Evolutionary conservation across 2,888 invertebrate genomes (phyloP).

Genomic region (Lasius fuliginosus): DNA sequence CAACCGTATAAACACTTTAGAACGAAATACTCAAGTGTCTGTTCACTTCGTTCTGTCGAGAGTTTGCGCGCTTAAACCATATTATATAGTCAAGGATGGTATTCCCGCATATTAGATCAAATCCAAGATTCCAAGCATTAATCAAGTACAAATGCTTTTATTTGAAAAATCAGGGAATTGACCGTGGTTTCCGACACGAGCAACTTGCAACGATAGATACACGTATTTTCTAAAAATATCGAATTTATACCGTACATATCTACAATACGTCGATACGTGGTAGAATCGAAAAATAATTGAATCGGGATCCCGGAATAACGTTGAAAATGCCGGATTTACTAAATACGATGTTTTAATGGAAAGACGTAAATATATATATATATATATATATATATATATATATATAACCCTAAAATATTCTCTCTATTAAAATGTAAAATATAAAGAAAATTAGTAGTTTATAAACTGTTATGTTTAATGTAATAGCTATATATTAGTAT

Average conservation of each 20-base stretch:
- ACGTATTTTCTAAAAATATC: not conserved
- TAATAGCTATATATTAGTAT: conserved; percentile 5
- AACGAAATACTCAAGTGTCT: conserved; percentile 51
- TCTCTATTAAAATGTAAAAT: conserved; percentile 33
- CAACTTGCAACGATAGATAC: not conserved
- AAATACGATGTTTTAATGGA: conserved; percentile 39
- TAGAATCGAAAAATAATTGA: conserved; percentile 18
- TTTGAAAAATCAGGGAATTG: not conserved
- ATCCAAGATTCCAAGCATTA: not conserved
- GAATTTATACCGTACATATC: not conserved
- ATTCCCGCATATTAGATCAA: not conserved
- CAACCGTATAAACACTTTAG: conserved; percentile 61
- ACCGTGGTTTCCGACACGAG: not conserved
- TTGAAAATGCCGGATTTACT: conserved; percentile 2
- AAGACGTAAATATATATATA: conserved; percentile 21
- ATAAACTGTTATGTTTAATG: conserved; percentile 37
- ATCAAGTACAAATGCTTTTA: not conserved
- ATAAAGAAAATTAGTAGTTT: conserved; percentile 31
- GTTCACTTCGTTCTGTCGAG: not conserved
- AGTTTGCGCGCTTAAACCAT: not conserved
- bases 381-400: not conserved
- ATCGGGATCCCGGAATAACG: not conserved
- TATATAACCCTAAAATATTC: not conserved
- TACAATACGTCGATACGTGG: not conserved
- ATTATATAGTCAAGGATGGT: not conserved